Evolutionary conservation across 2,797 vertebrate genomes (phyloP), one percentile per base, ranked within the genome.

Genomic region (Graptemys geographica): DNA sequence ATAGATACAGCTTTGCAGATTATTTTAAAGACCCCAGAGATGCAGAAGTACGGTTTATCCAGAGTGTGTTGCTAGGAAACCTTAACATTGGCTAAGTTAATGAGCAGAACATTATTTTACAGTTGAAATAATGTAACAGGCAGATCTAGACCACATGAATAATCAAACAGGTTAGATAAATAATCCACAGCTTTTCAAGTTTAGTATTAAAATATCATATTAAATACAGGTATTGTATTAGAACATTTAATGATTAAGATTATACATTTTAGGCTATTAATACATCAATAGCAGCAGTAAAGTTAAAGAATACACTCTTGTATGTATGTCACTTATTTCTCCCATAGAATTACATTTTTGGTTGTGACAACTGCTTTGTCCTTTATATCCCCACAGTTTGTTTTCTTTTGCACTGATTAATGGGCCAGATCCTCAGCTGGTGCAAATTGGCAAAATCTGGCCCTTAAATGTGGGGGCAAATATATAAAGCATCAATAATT

Each of bases 1-100:
- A 96, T 94, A 97, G 97, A 97, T 96, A 98, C 93, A 97, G 96
- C 91, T 97, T 95, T 96, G 93, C 96, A 97, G 93, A 98, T 97
- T 98, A 98, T 98, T 98, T 98, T 97, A 98, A 98, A 93, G 37
- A 96, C 97, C 97, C 98, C 97, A 97, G 98, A 98, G 97, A 98
- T 96, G 94, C 96, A 96, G 97, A 98, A 97, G 96, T 97, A 98
- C 91, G 98, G 98, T 97, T 98, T 97, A 97, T 97, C 96, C 96
- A 98, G 97, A 97, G 96, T 97, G 96, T 95, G 98, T 98, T 98
- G 98, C 98, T 98, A 98, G 98, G 98, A 98, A 98, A 98, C 98
- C 91, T 98, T 97, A 98, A 97, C 97, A 95, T 98, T 96, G 97
- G 94, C 94, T 97, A 96, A 98, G 97, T 98, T 97, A 97, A 98